Conservation (phyloP, 2,888 invertebrate species). For the Rhodophaea formosa region DNA sequence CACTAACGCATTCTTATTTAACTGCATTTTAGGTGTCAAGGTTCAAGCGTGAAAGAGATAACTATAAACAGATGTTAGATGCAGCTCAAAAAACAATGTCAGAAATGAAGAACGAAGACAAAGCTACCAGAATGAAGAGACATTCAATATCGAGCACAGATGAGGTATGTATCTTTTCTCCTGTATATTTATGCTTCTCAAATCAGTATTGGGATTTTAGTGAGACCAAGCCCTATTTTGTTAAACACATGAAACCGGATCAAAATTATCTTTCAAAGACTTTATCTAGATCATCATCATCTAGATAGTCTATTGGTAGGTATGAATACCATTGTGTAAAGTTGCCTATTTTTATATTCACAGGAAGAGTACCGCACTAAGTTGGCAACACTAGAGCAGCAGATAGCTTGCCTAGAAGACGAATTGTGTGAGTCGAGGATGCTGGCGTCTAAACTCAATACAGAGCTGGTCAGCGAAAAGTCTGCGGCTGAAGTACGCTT, state of each 20-base stretch:
- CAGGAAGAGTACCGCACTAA: constrained; percentile 87
- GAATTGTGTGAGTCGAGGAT: constrained; percentile 92
- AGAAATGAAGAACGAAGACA: constrained; percentile 84
- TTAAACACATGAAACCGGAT: no score
- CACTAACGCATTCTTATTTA: background rate
- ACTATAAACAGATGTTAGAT: constrained; percentile 94
- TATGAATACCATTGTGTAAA: no score
- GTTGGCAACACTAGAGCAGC: constrained; percentile 88
- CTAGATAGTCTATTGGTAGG: no score
- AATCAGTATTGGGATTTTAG: no score
- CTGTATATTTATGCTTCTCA: no score
- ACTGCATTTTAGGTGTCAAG: constrained; percentile 76
- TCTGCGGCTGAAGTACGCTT: constrained; percentile 92
- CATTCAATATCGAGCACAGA: constrained; percentile 87
- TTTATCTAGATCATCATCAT: no score
- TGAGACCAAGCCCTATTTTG: no score
- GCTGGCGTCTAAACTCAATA: constrained; percentile 91
- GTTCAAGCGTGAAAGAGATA: constrained; percentile 93
- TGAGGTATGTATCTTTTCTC: constrained; percentile 71
- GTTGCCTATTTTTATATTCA: constrained; percentile 19
- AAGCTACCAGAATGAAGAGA: constrained; percentile 72
- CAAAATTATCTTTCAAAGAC: no score
- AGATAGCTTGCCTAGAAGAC: constrained; percentile 92
- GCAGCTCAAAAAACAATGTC: constrained; percentile 91
- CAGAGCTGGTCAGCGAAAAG: constrained; percentile 93